Percentiles rank a stretch among this genome's conserved stretches.
Evolutionary conservation across 2,888 invertebrate genomes (phyloP).

Genomic region (Escarpia spicata): DNA sequence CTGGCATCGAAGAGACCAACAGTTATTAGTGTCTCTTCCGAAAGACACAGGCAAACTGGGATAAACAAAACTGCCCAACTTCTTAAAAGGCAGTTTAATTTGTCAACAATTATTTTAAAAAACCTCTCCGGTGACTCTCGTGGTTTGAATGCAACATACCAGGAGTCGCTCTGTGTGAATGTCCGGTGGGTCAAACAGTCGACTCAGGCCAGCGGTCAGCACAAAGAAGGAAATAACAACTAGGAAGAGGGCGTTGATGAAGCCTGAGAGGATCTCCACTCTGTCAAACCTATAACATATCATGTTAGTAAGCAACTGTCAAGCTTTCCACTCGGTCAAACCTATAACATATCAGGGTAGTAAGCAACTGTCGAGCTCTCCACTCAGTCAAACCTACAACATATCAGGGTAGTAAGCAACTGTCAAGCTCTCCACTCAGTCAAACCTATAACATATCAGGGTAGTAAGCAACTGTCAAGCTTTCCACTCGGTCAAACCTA

Average conservation of each 20-base stretch:
- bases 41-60: no score
- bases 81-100: no score
- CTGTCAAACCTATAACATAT: constrained; percentile 65
- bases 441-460: constrained; percentile 62
- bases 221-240: constrained; percentile 71
- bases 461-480: constrained; percentile 64
- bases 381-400: constrained; percentile 67
- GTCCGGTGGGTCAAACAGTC: constrained; percentile 70
- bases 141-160: constrained; percentile 50
- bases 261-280: constrained; percentile 71
- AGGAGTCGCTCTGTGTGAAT: constrained; percentile 69
- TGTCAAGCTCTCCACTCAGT: constrained; percentile 69
- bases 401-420: constrained; percentile 43
- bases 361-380: constrained; percentile 68
- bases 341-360: constrained; percentile 50
- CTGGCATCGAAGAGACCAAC: no score
- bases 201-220: constrained; percentile 68
- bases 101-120: not conserved
- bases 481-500: constrained; percentile 69
- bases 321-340: constrained; percentile 69
- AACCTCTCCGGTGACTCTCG: not conserved
- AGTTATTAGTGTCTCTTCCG: no score
- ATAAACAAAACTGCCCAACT: no score
- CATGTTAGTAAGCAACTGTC: constrained; percentile 56
- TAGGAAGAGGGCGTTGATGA: constrained; percentile 71